Base-by-base conservation (phyloP, 2,113 vertebrate species). In the Labeo catla region DNA sequence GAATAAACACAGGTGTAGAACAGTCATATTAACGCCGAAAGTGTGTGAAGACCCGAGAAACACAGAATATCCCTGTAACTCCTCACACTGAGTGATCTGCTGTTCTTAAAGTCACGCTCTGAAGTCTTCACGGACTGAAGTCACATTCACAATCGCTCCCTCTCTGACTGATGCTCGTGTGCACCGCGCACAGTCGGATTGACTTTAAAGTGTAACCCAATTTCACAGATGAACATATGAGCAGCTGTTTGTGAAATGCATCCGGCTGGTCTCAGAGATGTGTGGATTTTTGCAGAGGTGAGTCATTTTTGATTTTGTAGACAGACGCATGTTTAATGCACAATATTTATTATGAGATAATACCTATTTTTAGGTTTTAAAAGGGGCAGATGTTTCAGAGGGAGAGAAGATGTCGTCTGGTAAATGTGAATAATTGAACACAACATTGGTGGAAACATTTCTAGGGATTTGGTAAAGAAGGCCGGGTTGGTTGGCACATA, bases 1-100 rank as follows among this genome's bases (percentile, higher is more conserved):
- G 21, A 87, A 23, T 19, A 91, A 76, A 77, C 88, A 89, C 16
- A 91, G 63, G 81, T 66, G 77, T 12, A 89, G n/a, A 19, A 19
- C 13, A 16, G 36, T 70, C 83, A 82, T 87, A 50, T 80, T 86
- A 45, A 50, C 84, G 36, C 74, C 77, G 83, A 52, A 50, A 54
- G 50, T 36, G 15, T 76, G 50, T 59, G n/a, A 34, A 52, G 13
- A 21, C 28, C 50, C 21, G 11, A 45, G 50, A 28, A 28, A 54
- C 34, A 28, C 45, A 8, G 12, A 43, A 66, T 50, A 45, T n/a
- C 47, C 47, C 81, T 8, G 23, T 23, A 13, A 72, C 15, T 54
- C 28, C 81, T 66, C 59, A 39, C 21, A 23, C 34, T 57, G 28
- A 50, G 13, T 5, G 81, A 39, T 36, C 16, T 65, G 16, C 15